Conservation (phyloP, 2,888 invertebrate genomes). For the Polyommatus iphigenia region DNA sequence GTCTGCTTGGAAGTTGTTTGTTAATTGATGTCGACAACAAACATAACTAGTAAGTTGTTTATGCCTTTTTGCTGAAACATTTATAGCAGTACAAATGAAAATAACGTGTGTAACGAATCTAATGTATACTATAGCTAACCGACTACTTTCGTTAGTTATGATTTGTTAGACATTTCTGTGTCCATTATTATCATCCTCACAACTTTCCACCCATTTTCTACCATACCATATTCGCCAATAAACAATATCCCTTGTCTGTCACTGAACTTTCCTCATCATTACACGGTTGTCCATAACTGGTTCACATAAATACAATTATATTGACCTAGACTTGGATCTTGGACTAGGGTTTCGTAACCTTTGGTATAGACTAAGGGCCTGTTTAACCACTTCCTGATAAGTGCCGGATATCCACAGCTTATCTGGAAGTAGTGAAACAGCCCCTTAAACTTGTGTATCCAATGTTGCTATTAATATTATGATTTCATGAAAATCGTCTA, state of each 20-base stretch:
- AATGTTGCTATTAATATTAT: too few species aligned
- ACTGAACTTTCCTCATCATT: background rate
- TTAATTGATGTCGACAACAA: background rate
- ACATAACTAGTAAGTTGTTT: background rate
- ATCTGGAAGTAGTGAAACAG: too few species aligned
- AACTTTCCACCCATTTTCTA: conserved; percentile 5
- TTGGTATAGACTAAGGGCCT: background rate
- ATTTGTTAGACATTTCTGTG: background rate
- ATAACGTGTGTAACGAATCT: background rate
- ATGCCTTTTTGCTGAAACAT: background rate
- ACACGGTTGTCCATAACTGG: background rate
- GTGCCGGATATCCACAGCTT: too few species aligned
- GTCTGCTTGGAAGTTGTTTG: background rate
- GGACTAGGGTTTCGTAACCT: background rate
- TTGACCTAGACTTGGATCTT: background rate
- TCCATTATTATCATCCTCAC: background rate
- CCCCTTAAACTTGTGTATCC: too few species aligned
- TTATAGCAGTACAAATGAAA: background rate
- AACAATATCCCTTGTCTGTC: conserved; percentile 15
- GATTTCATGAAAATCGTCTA: too few species aligned
- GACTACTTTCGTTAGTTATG: background rate
- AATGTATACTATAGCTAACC: background rate
- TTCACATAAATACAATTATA: background rate
- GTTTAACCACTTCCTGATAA: too few species aligned
- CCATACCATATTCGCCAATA: background rate